Evolutionary conservation across 2,797 vertebrate genomes (phyloP).

Genomic region (Melanotaenia trifasciata): DNA sequence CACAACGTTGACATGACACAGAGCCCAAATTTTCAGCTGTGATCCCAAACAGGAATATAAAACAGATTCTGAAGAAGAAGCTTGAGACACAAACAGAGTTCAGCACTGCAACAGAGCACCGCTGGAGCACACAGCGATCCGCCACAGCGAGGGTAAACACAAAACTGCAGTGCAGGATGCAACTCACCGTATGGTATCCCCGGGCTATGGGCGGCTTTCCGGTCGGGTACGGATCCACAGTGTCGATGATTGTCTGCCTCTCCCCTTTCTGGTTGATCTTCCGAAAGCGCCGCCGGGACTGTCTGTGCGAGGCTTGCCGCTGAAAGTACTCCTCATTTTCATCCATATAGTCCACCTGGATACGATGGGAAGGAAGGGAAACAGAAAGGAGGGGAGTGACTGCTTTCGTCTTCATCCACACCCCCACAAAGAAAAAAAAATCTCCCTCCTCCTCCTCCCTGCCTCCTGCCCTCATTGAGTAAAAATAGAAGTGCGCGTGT

Average conservation of each 20-base stretch:
- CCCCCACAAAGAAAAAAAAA: constrained; percentile 6
- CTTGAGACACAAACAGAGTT: constrained; percentile 16
- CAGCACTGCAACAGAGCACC: constrained; percentile 13
- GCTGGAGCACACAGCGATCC: constrained; percentile 9
- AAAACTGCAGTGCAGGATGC: neutral
- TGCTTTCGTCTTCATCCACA: constrained; percentile 58
- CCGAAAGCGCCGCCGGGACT: constrained; percentile 95
- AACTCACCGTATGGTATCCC: constrained; percentile 96
- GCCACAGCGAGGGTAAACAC: constrained; percentile 41
- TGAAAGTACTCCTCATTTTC: constrained; percentile 99
- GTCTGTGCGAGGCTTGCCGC: constrained; percentile 95
- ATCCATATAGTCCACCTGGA: constrained; percentile 99
- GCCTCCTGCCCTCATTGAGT: constrained; percentile 54
- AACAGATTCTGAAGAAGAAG: constrained; percentile 19
- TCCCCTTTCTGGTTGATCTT: constrained; percentile 99
- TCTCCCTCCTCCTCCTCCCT: constrained; percentile 34
- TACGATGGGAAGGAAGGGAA: constrained; percentile 28
- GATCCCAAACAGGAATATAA: constrained; percentile 15
- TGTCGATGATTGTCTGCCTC: constrained; percentile 98
- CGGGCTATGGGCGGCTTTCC: constrained; percentile 94
- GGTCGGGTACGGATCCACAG: constrained; percentile 94
- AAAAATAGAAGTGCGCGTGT: constrained; percentile 80
- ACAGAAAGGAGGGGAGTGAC: constrained; percentile 57
- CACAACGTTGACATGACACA: neutral
- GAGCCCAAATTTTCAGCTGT: neutral